A percentile compares a stretch with the other conserved stretches of the same genome.
phyloP scores from a whole-genome alignment of 1,140 invertebrate species.

The Drosophila elegans region DNA sequence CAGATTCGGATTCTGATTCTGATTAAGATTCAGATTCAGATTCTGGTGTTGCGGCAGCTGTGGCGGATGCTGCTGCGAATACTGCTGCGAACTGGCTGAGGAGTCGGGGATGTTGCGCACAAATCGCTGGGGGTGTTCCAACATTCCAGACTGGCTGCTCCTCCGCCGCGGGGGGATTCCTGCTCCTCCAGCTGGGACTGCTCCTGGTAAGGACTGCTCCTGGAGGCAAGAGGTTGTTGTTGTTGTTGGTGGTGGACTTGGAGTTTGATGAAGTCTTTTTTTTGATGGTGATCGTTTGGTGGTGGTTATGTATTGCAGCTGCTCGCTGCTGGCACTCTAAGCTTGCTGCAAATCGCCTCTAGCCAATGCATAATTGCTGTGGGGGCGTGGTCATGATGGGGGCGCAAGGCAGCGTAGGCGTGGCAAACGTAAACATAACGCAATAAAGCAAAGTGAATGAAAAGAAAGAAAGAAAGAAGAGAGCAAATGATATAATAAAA shows the following conservation, averaged over 20 bases:
- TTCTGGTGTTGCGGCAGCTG: constrained; percentile 78
- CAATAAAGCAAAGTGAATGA: constrained; percentile 11
- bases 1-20: constrained; percentile 50
- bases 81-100: constrained; percentile 66
- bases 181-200: constrained; percentile 41
- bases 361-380: constrained; percentile 49
- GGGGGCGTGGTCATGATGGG: constrained; percentile 16
- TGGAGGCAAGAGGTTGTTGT: constrained; percentile 38
- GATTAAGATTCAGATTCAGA: constrained; percentile 39
- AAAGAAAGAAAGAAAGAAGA: constrained; percentile 10
- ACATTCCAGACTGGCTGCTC: constrained; percentile 82
- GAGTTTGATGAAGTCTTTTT: constrained; percentile 24
- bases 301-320: constrained; percentile 33
- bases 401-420: constrained; percentile 30
- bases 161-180: constrained; percentile 52
- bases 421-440: constrained; percentile 42
- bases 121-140: constrained; percentile 85
- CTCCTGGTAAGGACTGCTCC: constrained; percentile 22
- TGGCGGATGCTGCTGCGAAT: constrained; percentile 63
- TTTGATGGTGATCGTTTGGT: constrained; percentile 1
- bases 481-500: constrained; percentile 44
- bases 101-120: constrained; percentile 84
- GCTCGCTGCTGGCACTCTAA: constrained; percentile 22
- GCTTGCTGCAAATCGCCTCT: constrained; percentile 38
- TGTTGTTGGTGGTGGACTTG: constrained; percentile 14